Evolutionary conservation across 2,113 vertebrate species (phyloP), one percentile per base, ranked within the genome.

Genomic region (Bujurquina vittata): DNA sequence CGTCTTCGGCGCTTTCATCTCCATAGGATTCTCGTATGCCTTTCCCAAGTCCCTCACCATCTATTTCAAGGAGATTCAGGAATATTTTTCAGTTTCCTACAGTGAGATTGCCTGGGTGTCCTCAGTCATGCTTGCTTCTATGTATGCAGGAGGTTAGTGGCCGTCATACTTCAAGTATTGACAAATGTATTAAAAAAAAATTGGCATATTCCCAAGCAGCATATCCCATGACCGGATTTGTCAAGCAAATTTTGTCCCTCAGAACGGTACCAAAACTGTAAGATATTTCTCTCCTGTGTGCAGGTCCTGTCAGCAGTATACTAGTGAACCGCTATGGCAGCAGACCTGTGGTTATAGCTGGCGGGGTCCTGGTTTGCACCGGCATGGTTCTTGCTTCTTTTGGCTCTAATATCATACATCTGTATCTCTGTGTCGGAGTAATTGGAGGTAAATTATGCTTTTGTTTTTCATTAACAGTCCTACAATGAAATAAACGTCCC

Each of bases 11-110:
- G 87, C 96, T 26, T 96, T 97, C 86, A 33, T 96, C 35, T 94
- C 96, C 65, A 95, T 96, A 20, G 96, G 96, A 86, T 97, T 98
- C 67, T 96, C 96, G 1, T 96, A 97, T 1, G 94, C 96, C 77
- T 97, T 97, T 82, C 95, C 95, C 52, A 97, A 97, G 94, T 94
- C 94, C 59, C 80, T 97, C 78, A 96, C 96, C 67, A 94, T 95
- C 90, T 97, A 96, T 95, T 98, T 94, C 90, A 97, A 96, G 94
- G 96, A 97, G 91, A 97, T 97, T 89, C 96, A 98, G 94, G 94
- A 95, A 87, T 97, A 97, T 91, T 97, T 98, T 92, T 94, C 91
- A n/a, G 95, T 95, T 3, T 96, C 95, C 61, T 97, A 96, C 94
- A 95, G 95, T 60, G 91, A 96, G 91, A 93, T 97, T 22, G 95